phyloP scores from a whole-genome alignment of 1,140 invertebrate species.

The Drosophila persimilis region DNA sequence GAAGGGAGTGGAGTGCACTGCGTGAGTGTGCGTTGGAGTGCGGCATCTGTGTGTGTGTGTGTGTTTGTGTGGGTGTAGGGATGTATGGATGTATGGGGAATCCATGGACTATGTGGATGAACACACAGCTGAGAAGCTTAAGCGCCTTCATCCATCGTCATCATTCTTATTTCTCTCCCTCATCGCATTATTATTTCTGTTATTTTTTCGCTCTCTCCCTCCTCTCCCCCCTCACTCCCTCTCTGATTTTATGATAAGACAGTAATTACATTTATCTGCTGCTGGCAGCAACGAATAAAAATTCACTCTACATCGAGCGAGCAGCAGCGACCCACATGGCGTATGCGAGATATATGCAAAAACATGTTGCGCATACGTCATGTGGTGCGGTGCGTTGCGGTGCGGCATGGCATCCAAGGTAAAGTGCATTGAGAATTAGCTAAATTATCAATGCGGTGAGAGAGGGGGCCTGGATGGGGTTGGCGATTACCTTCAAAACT shows the following conservation, averaged over 20 bases:
- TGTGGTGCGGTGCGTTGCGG: conserved; percentile 15
- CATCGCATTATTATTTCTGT: conserved; percentile 24
- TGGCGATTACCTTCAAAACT: too few species aligned
- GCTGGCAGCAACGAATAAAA: conserved; percentile 45
- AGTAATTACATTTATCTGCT: conserved; percentile 80
- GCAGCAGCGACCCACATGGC: conserved; percentile 28
- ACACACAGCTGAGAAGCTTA: conserved; percentile 44
- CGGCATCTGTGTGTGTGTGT: conserved; percentile 14
- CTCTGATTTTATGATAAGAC: conserved; percentile 74
- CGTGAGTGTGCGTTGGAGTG: conserved; percentile 2
- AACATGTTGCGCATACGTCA: conserved; percentile 60
- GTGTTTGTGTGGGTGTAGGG: too few species aligned
- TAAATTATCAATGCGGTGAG: conserved; percentile 44
- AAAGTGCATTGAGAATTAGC: conserved; percentile 36
- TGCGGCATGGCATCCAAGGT: conserved; percentile 40
- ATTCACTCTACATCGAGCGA: conserved; percentile 21
- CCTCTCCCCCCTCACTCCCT: conserved; percentile 26
- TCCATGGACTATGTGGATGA: conserved; percentile 15
- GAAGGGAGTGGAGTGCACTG: background rate
- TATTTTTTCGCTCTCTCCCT: conserved; percentile 13
- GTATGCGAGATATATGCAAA: conserved; percentile 65
- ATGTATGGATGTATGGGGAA: too few species aligned
- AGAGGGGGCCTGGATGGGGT: background rate
- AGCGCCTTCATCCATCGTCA: conserved; percentile 65
- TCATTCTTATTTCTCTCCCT: conserved; percentile 29